Conservation (phyloP, 2,888 invertebrate genomes). For the Zygaena filipendulae region DNA sequence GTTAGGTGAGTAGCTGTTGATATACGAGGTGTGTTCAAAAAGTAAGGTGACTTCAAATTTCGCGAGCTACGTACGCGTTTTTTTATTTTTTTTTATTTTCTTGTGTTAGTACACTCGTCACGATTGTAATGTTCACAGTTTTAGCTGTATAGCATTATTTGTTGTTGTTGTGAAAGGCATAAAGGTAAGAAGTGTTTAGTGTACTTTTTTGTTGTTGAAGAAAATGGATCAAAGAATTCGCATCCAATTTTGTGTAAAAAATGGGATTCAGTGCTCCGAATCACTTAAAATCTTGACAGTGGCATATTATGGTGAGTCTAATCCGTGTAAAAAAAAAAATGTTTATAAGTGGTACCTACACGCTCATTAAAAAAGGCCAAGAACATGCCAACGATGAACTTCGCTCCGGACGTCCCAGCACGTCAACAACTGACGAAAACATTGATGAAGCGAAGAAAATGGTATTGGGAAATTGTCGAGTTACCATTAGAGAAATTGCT, state of each 20-base stretch:
- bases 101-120: slow-evolving; percentile 1
- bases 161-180: slow-evolving; percentile 5
- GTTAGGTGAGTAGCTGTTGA: no score
- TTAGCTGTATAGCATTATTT: slow-evolving; percentile 3
- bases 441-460: slow-evolving; percentile 1
- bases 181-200: no score
- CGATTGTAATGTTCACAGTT: slow-evolving; percentile 1
- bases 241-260: slow-evolving; percentile 7
- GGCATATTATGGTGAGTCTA: slow-evolving; percentile 5
- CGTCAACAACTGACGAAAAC: slow-evolving; percentile 4
- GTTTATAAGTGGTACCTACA: not conserved
- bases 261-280: slow-evolving; percentile 5
- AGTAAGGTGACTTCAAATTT: no score
- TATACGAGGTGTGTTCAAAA: no score
- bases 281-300: slow-evolving; percentile 4
- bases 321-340: slow-evolving; percentile 5
- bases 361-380: no score
- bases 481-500: no score
- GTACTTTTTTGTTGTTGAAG: slow-evolving; percentile 3
- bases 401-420: slow-evolving; percentile 2
- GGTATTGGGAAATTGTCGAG: no score
- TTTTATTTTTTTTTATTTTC: slow-evolving; percentile 1
- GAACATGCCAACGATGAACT: slow-evolving; percentile 1
- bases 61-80: no score
- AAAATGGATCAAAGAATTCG: slow-evolving; percentile 6